Evolutionary conservation across 2,888 invertebrate genomes (phyloP), one percentile per base, ranked within the genome.

Genomic region (Andrena hattorfiana): DNA sequence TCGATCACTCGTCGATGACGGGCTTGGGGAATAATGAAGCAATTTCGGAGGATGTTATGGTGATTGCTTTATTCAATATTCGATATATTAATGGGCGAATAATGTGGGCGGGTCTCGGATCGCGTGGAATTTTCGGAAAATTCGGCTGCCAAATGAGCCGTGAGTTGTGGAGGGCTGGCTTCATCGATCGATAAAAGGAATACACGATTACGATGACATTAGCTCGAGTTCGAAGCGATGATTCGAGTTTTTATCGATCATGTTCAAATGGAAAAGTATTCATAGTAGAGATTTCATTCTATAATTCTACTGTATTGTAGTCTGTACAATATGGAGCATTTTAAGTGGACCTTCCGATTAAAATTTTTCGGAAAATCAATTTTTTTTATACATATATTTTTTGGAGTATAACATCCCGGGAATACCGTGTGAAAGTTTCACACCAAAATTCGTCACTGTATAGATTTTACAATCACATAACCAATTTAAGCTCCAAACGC

Each of bases 1-100:
- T 81, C 85, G 49, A 85, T 81, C 81, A 82, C 67, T 75, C 81
- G 51, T 59, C 85, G 76, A 62, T 70, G 84, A 73, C 82, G 78
- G 82, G 23, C 56, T 63, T 48, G 64, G 79, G 66, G 56, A 77
- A 85, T 87, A 87, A 85, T 75, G 75, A 70, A 71, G 73, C 74
- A 68, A 86, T 84, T 84, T 68, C 81, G 62, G 20, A 13, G 77
- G 74, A 77, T 51, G 69, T 76, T 77, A 73, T 87, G 86, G 80
- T 88, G 89, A 90, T 90, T 89, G 89, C 85, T 89, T 91, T 88
- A 91, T 91, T 89, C 89, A 87, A 91, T 91, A 90, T 90, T 87
- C 89, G 87, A 89, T 91, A 87, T 88, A 89, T 81, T 77, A 76
- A 74, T 64, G 85, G 70, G 54, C 63, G 76, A 49, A 71, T 72